phyloP scores from a whole-genome alignment of 2,113 vertebrate species.

The Isurus oxyrinchus region DNA sequence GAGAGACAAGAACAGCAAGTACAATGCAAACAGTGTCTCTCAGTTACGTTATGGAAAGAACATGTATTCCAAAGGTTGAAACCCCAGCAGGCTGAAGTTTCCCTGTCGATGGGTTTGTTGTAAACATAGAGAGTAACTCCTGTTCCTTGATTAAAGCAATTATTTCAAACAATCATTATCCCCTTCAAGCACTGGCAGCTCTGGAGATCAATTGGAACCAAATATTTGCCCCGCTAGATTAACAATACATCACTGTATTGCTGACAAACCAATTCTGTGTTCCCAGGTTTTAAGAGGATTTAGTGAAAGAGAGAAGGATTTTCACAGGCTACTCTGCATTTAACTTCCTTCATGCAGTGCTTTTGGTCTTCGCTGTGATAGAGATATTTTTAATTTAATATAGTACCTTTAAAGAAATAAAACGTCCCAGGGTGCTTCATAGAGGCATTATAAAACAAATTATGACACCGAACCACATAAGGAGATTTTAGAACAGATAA shows the following conservation, averaged over 20 bases:
- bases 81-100: background rate
- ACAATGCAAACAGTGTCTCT: background rate
- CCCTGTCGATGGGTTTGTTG: background rate
- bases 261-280: background rate
- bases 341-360: background rate
- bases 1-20: background rate
- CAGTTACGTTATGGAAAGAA: background rate
- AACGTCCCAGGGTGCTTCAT: background rate
- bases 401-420: background rate
- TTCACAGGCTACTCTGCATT: background rate
- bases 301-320: background rate
- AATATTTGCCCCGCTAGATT: background rate
- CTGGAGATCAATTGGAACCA: background rate
- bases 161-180: slow-evolving; percentile 11
- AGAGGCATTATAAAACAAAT: background rate
- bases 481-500: background rate
- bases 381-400: background rate
- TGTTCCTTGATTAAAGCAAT: slow-evolving; percentile 23
- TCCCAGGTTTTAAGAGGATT: slow-evolving; percentile 8
- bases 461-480: background rate
- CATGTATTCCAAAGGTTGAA: background rate
- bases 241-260: background rate
- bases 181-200: background rate
- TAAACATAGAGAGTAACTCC: background rate
- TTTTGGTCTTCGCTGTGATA: background rate